Base-by-base conservation (phyloP, 2,113 vertebrate genomes). In the Datnioides undecimradiatus region DNA sequence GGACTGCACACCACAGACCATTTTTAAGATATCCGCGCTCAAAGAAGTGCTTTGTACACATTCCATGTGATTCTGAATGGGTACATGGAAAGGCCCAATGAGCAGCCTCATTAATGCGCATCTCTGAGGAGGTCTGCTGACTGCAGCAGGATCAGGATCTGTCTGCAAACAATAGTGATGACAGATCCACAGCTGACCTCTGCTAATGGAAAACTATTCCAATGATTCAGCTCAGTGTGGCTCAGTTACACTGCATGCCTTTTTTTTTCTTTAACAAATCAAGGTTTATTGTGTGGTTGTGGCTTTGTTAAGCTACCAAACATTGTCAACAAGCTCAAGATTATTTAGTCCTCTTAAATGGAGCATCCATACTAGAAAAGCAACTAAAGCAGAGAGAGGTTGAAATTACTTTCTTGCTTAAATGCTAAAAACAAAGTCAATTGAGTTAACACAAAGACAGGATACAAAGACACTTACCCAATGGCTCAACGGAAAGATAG, bases 61-160 rank as follows among this genome's bases (percentile, higher is more conserved):
- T 52, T 27, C 57, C 76, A 69, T 85, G 87, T 66, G 66, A 78
- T 48, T 80, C 62, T 79, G 67, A 76, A 52, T 73, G 77, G 74
- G 38, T 63, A 62, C 62, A 62, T 72, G 69, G 69, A 80, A 66
- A 86, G 21, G 60, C 65, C 52, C 51, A 71, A 66, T 21, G 45
- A 70, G 66, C 62, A 67, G 69, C 63, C 36, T 68, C 31, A 74
- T 87, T 69, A 76, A 76, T 76, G 69, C 14, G 16, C 64, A 79
- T 88, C 73, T 78, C 51, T 31, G 69, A 85, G 80, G 87, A 87
- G 77, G 87, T 90, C 86, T 88, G 90, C 85, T 91, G 89, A 91
- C 86, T 79, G 79, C 84, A 85, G 85, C 82, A 71, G 64, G 41
- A 85, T 73, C 59, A 2, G 21, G 57, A 81, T 77, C 66, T 34